phyloP scores from a whole-genome alignment of 2,888 invertebrate genomes.

The Drosophila longiperda region DNA sequence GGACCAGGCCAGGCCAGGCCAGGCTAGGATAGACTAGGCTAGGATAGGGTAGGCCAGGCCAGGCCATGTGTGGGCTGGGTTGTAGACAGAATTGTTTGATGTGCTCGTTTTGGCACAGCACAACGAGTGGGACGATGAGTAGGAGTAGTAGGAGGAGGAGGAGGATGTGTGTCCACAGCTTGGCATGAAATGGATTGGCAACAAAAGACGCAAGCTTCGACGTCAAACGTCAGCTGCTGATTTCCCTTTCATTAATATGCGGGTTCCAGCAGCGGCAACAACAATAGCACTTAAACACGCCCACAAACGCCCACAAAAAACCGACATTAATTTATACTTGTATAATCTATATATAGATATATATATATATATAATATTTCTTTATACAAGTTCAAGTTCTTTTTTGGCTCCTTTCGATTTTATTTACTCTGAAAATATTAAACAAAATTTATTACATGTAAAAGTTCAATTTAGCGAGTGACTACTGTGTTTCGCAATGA shows the following conservation, averaged over 20 bases:
- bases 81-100: constrained; percentile 20
- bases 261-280: constrained; percentile 31
- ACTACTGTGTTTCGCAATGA: constrained; percentile 10
- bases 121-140: not conserved
- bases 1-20: not conserved
- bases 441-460: not conserved
- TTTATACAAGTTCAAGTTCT: not conserved
- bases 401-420: not conserved
- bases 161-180: not conserved
- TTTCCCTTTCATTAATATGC: constrained; percentile 78
- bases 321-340: not conserved
- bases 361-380: not conserved
- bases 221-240: constrained; percentile 53
- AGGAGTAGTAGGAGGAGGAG: constrained; percentile 1
- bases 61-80: constrained; percentile 11
- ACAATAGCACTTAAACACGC: constrained; percentile 36
- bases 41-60: not conserved
- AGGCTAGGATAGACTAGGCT: not conserved
- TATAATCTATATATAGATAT: not conserved
- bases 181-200: constrained; percentile 39
- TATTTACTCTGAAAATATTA: not conserved
- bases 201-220: constrained; percentile 42
- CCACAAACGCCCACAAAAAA: constrained; percentile 21
- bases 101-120: constrained; percentile 12
- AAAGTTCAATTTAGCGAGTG: not conserved